These are phyloP conservation scores for Spilarctia lutea DNA, from an alignment of 2,888 invertebrate species.

Conservation along the genomic window DNA sequence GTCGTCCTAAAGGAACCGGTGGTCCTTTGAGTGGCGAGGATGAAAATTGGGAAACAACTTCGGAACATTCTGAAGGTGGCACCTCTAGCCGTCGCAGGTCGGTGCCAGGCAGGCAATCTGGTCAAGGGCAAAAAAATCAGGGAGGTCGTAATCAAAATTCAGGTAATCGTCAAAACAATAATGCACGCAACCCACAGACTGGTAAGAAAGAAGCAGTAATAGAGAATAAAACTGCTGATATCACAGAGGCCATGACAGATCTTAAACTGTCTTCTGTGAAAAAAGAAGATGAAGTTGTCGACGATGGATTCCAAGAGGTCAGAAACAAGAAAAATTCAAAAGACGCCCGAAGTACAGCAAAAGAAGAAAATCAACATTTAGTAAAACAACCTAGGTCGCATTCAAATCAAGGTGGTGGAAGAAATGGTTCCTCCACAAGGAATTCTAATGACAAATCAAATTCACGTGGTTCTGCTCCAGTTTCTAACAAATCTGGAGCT, in stretches of 20 bases:
- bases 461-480: constrained; percentile 70
- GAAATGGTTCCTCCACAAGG: constrained; percentile 79
- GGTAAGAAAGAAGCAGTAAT: constrained; percentile 68
- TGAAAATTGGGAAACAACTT: constrained; percentile 93
- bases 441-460: constrained; percentile 77
- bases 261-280: constrained; percentile 71
- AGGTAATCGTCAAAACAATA: constrained; percentile 71
- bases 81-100: constrained; percentile 69
- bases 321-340: constrained; percentile 92
- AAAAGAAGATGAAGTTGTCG: constrained; percentile 84
- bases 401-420: constrained; percentile 79
- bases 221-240: constrained; percentile 74
- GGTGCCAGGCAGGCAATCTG: constrained; percentile 64
- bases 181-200: constrained; percentile 66
- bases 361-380: constrained; percentile 72
- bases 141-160: constrained; percentile 73
- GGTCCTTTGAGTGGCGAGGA: constrained; percentile 83
- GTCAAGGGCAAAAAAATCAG: constrained; percentile 67
- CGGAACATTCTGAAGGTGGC: constrained; percentile 91
- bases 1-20: constrained; percentile 71
- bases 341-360: constrained; percentile 79
- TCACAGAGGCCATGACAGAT: constrained; percentile 79
- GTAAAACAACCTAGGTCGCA: constrained; percentile 79
- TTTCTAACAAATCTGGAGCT: constrained; percentile 68
- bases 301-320: constrained; percentile 94